Conservation (phyloP, 2,113 vertebrate genomes). For the Hippocampus guttulatus region DNA sequence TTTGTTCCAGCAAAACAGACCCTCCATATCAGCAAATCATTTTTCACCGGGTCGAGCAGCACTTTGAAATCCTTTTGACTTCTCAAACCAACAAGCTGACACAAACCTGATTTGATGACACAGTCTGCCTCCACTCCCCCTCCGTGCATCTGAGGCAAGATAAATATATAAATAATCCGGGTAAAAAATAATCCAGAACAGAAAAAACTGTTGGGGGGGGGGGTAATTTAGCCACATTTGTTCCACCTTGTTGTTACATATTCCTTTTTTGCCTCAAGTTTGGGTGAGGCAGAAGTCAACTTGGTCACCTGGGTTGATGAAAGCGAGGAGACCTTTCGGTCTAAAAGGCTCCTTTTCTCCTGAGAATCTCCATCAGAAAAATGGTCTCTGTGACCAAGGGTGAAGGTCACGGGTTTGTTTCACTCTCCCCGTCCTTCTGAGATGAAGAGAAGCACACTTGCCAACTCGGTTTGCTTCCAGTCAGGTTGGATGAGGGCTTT, state of each 20-base stretch:
- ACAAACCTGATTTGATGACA: constrained; percentile 38
- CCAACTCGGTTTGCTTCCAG: constrained; percentile 15
- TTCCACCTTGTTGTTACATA: not conserved
- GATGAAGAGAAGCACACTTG: constrained; percentile 22
- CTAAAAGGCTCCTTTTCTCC: constrained; percentile 25
- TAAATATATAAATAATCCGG: constrained; percentile 3
- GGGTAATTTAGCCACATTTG: not conserved
- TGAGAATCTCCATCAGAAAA: constrained; percentile 32
- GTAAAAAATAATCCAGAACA: constrained; percentile 24
- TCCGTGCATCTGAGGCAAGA: not conserved
- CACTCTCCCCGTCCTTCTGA: constrained; percentile 12
- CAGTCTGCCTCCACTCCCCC: constrained; percentile 5
- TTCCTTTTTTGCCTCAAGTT: not conserved
- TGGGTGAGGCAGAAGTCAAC: constrained; percentile 29
- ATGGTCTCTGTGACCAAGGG: constrained; percentile 38
- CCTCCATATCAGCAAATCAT: not conserved
- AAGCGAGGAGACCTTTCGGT: constrained; percentile 27
- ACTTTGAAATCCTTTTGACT: not conserved
- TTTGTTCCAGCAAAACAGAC: not conserved
- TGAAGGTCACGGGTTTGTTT: constrained; percentile 11
- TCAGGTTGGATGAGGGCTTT: constrained; percentile 8
- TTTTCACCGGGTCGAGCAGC: not conserved
- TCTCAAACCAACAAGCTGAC: not conserved
- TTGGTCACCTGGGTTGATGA: constrained; percentile 38
- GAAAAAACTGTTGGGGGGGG: not conserved